These are phyloP conservation scores for Nymphalis c-album DNA, from an alignment of 2,888 invertebrate species.

Conservation along the genomic window DNA sequence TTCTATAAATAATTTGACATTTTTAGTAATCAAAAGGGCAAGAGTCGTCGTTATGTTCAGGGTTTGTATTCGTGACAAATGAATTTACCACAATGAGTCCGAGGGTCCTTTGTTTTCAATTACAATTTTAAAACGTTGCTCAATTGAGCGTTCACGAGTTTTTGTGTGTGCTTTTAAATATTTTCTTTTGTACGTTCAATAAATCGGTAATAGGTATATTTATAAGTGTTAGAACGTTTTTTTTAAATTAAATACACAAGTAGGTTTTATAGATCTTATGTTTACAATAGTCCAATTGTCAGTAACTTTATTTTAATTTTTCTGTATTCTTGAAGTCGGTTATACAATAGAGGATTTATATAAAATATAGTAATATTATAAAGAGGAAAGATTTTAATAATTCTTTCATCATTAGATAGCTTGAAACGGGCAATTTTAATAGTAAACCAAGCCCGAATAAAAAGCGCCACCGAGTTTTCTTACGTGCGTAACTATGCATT, in stretches of 20 bases:
- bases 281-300: background rate
- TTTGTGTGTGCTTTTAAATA: constrained; percentile 48
- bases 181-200: constrained; percentile 42
- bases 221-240: constrained; percentile 9
- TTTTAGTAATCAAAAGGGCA: constrained; percentile 17
- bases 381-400: too few species aligned
- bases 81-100: constrained; percentile 24
- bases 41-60: background rate
- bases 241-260: background rate
- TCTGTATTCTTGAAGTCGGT: background rate
- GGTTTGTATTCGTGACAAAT: constrained; percentile 26
- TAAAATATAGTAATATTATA: too few species aligned
- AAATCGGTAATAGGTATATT: constrained; percentile 4
- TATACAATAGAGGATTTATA: too few species aligned
- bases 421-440: too few species aligned
- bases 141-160: constrained; percentile 57
- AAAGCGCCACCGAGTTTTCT: too few species aligned
- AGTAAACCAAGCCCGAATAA: too few species aligned
- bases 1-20: too few species aligned
- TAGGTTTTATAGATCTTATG: background rate
- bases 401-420: too few species aligned
- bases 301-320: background rate
- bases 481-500: too few species aligned
- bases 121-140: constrained; percentile 47
- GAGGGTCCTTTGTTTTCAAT: constrained; percentile 31